Conservation (phyloP, 2,113 vertebrate genomes). For the Elephas maximus region DNA sequence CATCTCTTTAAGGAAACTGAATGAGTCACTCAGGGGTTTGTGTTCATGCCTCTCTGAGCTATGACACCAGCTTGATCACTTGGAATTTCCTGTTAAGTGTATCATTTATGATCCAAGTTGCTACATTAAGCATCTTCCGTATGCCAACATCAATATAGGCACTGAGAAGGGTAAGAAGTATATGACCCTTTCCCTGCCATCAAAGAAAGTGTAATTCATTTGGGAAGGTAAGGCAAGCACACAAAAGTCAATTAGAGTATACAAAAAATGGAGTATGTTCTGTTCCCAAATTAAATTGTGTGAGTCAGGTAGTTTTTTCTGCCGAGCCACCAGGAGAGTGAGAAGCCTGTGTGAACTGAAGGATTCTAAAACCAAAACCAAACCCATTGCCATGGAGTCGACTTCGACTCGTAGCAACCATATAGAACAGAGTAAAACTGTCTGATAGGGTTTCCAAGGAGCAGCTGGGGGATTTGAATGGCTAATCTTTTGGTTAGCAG, state of each 20-base stretch:
- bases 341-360: background rate
- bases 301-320: background rate
- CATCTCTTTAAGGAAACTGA: background rate
- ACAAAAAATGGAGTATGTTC: background rate
- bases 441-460: no score
- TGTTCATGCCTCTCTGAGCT: background rate
- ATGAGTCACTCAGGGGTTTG: background rate
- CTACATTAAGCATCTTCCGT: background rate
- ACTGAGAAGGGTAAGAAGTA: background rate
- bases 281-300: background rate
- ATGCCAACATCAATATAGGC: background rate
- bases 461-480: no score
- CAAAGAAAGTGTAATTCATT: background rate
- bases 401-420: no score
- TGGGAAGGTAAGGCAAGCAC: background rate
- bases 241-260: background rate
- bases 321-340: background rate
- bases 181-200: background rate
- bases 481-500: no score
- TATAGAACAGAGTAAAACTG: no score
- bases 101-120: background rate
- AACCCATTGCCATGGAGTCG: no score
- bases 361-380: no score
- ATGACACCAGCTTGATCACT: background rate
- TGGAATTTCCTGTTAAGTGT: background rate